phyloP scores from a whole-genome alignment of 2,888 invertebrate genomes.

The Chaitophorus viminalis region DNA sequence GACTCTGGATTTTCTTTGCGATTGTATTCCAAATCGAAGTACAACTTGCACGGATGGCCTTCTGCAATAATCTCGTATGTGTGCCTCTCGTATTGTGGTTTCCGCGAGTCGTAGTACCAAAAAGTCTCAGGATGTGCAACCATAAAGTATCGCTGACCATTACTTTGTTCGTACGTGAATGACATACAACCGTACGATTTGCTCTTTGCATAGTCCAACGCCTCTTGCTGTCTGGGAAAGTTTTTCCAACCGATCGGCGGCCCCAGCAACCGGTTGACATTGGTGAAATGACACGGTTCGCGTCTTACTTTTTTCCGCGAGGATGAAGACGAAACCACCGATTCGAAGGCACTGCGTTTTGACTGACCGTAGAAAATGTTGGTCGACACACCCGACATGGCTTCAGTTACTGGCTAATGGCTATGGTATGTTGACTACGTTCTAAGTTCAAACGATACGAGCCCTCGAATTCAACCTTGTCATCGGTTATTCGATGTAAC shows the following conservation, averaged over 20 bases:
- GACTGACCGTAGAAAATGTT: slow-evolving; percentile 28
- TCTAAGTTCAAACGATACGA: too few species aligned
- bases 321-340: background rate
- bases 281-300: slow-evolving; percentile 36
- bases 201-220: slow-evolving; percentile 65
- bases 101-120: slow-evolving; percentile 67
- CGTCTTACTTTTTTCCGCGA: slow-evolving; percentile 23
- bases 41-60: slow-evolving; percentile 70
- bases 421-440: too few species aligned
- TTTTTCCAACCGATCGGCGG: slow-evolving; percentile 67
- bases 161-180: slow-evolving; percentile 68
- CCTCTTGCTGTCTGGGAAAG: slow-evolving; percentile 68
- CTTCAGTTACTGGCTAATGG: too few species aligned
- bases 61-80: slow-evolving; percentile 70
- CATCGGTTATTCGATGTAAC: too few species aligned
- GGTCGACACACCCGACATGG: slow-evolving; percentile 36
- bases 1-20: slow-evolving; percentile 67
- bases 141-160: slow-evolving; percentile 67
- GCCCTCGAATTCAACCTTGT: too few species aligned
- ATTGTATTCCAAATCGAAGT: slow-evolving; percentile 72
- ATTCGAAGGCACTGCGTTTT: slow-evolving; percentile 2
- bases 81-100: slow-evolving; percentile 66
- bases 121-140: slow-evolving; percentile 69
- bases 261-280: slow-evolving; percentile 65
- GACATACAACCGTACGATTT: slow-evolving; percentile 66